These are phyloP conservation scores for Catocala nupta DNA, from an alignment of 2,888 invertebrate species.

Conservation along the genomic window DNA sequence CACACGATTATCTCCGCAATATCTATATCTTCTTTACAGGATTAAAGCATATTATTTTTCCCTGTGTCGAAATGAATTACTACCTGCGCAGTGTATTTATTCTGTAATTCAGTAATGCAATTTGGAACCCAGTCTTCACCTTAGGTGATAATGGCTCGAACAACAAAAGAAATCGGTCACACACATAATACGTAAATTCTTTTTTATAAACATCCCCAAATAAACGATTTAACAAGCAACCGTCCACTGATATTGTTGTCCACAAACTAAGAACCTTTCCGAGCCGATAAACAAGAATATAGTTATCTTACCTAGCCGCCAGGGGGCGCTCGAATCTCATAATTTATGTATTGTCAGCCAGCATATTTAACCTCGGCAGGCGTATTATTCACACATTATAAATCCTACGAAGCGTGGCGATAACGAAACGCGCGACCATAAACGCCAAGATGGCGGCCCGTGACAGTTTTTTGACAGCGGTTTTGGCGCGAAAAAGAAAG, in stretches of 20 bases:
- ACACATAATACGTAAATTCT: not conserved
- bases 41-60: too few relatives aligned
- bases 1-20: too few relatives aligned
- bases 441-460: constrained; percentile 73
- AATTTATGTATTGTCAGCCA: constrained; percentile 84
- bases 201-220: constrained; percentile 30
- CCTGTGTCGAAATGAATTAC: too few relatives aligned
- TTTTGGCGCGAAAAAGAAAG: constrained; percentile 69
- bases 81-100: too few relatives aligned
- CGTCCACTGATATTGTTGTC: constrained; percentile 55
- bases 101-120: too few relatives aligned
- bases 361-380: constrained; percentile 77
- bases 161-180: too few relatives aligned
- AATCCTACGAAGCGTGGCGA: constrained; percentile 80
- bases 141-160: too few relatives aligned
- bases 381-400: constrained; percentile 86
- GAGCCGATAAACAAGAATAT: constrained; percentile 78
- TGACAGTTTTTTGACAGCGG: constrained; percentile 75
- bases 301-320: constrained; percentile 74
- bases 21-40: too few relatives aligned
- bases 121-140: too few relatives aligned
- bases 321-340: constrained; percentile 64
- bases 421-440: constrained; percentile 73
- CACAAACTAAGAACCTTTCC: constrained; percentile 73
- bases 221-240: constrained; percentile 18